Conservation (phyloP, 2,113 vertebrate genomes). For the Entomyzon cyanotis region DNA sequence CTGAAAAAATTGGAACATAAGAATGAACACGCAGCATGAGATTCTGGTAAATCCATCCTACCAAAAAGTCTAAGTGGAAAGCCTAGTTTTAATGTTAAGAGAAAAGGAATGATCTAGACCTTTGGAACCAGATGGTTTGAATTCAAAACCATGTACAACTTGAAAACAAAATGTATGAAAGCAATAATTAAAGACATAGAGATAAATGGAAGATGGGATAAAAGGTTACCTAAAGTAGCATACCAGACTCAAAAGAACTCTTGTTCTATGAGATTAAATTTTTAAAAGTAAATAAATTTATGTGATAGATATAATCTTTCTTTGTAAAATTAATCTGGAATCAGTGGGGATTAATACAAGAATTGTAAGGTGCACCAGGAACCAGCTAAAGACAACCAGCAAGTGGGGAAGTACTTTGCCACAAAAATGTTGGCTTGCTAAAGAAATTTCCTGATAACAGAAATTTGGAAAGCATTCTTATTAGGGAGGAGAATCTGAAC, state of each 20-base stretch:
- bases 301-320: neutral
- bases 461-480: constrained; percentile 38
- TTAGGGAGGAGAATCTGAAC: constrained; percentile 39
- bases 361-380: constrained; percentile 27
- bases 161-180: neutral
- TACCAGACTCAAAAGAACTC: neutral
- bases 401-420: constrained; percentile 55
- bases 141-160: neutral
- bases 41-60: neutral
- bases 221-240: neutral
- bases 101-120: neutral
- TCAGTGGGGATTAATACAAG: neutral
- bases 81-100: neutral
- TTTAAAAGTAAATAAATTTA: neutral
- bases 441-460: constrained; percentile 47
- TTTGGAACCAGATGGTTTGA: neutral
- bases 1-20: neutral
- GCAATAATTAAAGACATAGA: neutral
- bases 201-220: neutral
- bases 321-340: neutral
- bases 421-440: constrained; percentile 57
- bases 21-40: neutral
- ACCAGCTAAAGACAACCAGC: neutral
- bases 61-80: neutral
- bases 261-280: neutral